phyloP scores from a whole-genome alignment of 2,113 vertebrate species.

The Thalassarche chlororhynchos region DNA sequence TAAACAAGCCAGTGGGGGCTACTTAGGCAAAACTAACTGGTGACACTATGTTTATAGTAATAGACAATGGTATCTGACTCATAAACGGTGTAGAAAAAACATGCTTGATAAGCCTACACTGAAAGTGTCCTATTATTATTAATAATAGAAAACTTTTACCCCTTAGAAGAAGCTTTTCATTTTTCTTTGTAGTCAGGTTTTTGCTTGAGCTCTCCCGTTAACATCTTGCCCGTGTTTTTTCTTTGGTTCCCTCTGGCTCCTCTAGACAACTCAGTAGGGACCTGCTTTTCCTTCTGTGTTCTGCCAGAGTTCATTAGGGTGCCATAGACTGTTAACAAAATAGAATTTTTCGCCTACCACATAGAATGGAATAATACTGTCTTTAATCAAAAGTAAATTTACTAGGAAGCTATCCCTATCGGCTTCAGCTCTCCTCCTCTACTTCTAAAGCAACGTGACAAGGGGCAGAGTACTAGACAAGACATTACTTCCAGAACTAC shows the following conservation, averaged over 20 bases:
- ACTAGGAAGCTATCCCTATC: neutral
- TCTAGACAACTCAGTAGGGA: neutral
- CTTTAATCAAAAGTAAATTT: conserved; percentile 3
- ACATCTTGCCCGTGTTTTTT: neutral
- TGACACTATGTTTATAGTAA: neutral
- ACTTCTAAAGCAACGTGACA: neutral
- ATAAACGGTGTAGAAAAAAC: neutral
- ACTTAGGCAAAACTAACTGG: conserved; percentile 26
- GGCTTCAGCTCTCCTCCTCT: neutral
- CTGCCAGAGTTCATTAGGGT: conserved; percentile 42
- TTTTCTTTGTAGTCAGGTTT: neutral
- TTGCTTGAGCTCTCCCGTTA: neutral
- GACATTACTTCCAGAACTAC: neutral
- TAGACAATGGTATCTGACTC: neutral
- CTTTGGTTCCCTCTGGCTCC: neutral
- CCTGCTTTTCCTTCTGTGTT: neutral
- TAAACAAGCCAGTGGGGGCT: conserved; percentile 37
- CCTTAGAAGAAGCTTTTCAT: neutral
- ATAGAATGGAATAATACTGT: neutral
- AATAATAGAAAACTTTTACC: neutral
- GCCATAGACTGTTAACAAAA: neutral
- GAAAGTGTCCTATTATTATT: neutral
- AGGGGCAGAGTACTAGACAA: neutral
- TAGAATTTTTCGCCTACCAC: neutral
- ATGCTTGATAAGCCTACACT: neutral